A percentile compares a stretch with the other conserved stretches of the same genome.
phyloP scores from a whole-genome alignment of 2,797 vertebrate genomes.

The Acanthurus leucopareius region DNA sequence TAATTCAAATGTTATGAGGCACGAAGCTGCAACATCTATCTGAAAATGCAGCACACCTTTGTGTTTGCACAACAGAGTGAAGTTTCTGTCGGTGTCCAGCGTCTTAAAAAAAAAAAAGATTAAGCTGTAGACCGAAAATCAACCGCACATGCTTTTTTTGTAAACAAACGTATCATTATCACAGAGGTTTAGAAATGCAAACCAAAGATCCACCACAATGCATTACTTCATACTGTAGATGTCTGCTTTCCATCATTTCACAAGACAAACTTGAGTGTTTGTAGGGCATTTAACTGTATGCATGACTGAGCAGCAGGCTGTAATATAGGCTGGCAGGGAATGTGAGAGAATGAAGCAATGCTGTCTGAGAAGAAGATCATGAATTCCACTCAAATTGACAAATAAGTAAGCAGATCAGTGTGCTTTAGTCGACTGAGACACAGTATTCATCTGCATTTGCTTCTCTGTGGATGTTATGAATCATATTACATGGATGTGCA shows the following conservation, averaged over 20 bases:
- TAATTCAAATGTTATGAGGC: neutral
- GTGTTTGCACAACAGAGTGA: neutral
- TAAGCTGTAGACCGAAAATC: slow-evolving; percentile 21
- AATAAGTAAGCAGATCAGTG: slow-evolving; percentile 8
- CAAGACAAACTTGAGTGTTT: slow-evolving; percentile 31
- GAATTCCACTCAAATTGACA: slow-evolving; percentile 17
- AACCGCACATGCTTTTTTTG: neutral
- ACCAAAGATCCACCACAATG: neutral
- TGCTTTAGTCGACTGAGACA: neutral
- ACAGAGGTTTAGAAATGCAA: neutral
- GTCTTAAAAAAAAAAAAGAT: neutral
- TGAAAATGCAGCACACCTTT: neutral
- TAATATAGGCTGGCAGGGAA: slow-evolving; percentile 46
- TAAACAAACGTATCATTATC: neutral
- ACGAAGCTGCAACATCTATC: neutral
- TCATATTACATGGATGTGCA: neutral
- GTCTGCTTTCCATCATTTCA: slow-evolving; percentile 24
- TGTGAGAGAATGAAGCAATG: slow-evolving; percentile 14
- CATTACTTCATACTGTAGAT: neutral
- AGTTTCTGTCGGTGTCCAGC: neutral
- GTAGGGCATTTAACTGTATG: slow-evolving; percentile 30
- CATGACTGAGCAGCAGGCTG: slow-evolving; percentile 19
- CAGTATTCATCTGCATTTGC: slow-evolving; percentile 2
- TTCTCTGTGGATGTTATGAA: neutral
- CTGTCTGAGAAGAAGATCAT: slow-evolving; percentile 16